phyloP scores from a whole-genome alignment of 2,113 vertebrate species.

The Vulpes vulpes region DNA sequence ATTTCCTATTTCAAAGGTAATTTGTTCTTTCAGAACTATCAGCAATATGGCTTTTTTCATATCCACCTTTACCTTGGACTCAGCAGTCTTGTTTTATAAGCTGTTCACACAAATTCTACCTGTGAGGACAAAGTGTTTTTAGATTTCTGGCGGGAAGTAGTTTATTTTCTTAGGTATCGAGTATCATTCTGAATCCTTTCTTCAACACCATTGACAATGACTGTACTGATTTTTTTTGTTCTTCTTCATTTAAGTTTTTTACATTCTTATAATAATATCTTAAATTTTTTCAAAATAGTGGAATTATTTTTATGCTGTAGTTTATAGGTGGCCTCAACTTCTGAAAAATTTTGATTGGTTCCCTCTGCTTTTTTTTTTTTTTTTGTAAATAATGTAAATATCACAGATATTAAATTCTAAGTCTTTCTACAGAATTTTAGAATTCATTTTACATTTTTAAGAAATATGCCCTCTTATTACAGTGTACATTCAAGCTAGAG shows the following conservation, averaged over 20 bases:
- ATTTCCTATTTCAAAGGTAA: constrained; percentile 55
- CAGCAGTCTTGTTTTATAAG: constrained; percentile 16
- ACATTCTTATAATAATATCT: background rate
- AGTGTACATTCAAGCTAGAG: background rate
- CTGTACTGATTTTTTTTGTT: rapidly evolving
- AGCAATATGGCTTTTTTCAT: background rate
- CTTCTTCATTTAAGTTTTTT: background rate
- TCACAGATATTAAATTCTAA: background rate
- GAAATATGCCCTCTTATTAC: background rate
- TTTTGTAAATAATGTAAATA: background rate
- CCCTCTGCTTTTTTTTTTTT: background rate
- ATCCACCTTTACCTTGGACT: constrained; percentile 32
- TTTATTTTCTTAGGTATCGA: constrained; percentile 10
- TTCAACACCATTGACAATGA: background rate
- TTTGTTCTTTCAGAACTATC: constrained; percentile 17
- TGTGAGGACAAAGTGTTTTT: background rate
- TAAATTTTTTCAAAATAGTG: background rate
- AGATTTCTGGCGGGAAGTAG: background rate
- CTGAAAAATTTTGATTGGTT: background rate
- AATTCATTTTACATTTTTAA: background rate
- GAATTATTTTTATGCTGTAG: background rate
- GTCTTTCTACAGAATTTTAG: background rate
- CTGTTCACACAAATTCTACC: background rate
- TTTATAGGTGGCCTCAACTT: background rate
- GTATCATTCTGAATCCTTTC: background rate